Evolutionary conservation across 2,113 vertebrate genomes (phyloP), one percentile per base, ranked within the genome.

Genomic region (Ariopsis seemanni): DNA sequence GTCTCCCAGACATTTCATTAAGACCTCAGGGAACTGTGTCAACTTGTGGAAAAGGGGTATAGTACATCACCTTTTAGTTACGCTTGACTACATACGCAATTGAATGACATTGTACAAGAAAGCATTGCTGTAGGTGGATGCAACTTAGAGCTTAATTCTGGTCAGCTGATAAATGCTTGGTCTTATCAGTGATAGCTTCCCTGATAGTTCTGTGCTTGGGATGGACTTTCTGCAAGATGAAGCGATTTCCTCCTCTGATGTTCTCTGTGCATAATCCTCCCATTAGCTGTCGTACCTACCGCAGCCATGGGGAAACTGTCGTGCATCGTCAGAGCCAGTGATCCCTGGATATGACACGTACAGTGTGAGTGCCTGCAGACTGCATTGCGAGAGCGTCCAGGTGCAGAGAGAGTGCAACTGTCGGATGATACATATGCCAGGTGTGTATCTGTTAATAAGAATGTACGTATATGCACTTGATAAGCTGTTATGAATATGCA

Each of bases 361-460:
- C 95, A 99, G 98, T 83, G 96, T 99, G 63, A 98, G 98, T 0
- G 98, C 97, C 89, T 99, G 98, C 92, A 96, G 97, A 52, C 93
- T 99, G 91, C 96, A 97, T 92, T 99, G 98, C 1, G 98, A 99
- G 93, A 98, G 97, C 93, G 95, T 96, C 80, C 96, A 98, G 0
- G 97, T 99, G 89, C 91, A 97, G 89, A 94, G 93, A 55, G 96
- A 96, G 89, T 99, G 98, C 92, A 95, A 95, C 86, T 99, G 98
- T 93, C 96, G 98, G 88, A 99, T 99, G 98, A 97, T 99, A 57
- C 98, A 99, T 91, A 99, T 99, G 98, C 98, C 98, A 93, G 98
- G 98, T 99, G 83, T 79, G 53, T 55, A 65, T 42, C 14, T 50
- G 48, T 77, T 84, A 48, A 84, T 22, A 57, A 11, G 48, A 27